Evolutionary conservation across 2,888 invertebrate species (phyloP).

Genomic region (Panopea generosa): DNA sequence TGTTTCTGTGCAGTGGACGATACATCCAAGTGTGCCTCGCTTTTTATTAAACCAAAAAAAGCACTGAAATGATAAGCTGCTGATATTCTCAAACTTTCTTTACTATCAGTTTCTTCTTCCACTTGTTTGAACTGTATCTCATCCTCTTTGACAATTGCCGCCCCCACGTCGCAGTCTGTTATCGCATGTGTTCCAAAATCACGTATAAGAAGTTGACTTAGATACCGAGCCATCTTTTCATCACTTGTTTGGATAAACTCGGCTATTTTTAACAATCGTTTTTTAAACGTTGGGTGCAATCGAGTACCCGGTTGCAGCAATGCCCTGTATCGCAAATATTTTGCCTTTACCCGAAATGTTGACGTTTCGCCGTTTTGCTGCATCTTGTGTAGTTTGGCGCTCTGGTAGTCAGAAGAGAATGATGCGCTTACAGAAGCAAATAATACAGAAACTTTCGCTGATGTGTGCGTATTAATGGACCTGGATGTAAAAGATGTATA

Average conservation of each 20-base stretch:
- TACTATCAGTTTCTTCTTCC: constrained; percentile 7
- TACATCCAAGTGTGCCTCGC: background rate
- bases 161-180: constrained; percentile 46
- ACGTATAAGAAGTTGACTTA: constrained; percentile 44
- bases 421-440: constrained; percentile 28
- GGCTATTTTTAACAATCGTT: constrained; percentile 47
- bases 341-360: constrained; percentile 39
- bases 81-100: background rate
- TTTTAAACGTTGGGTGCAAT: constrained; percentile 37
- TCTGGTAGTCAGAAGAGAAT: constrained; percentile 33
- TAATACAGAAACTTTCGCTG: background rate
- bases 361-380: constrained; percentile 21
- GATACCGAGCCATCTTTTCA: constrained; percentile 25
- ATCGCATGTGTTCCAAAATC: constrained; percentile 62
- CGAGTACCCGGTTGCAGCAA: constrained; percentile 32
- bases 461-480: constrained; percentile 33
- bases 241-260: constrained; percentile 30
- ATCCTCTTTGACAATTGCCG: constrained; percentile 39
- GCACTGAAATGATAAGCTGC: constrained; percentile 15
- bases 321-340: constrained; percentile 32
- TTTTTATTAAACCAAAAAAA: constrained; percentile 12
- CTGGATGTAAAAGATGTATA: constrained; percentile 37
- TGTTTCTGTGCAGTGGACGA: no score
- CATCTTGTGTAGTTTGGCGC: constrained; percentile 26
- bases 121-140: constrained; percentile 16